phyloP scores from a whole-genome alignment of 2,888 invertebrate species.

The Melipona beecheii region DNA sequence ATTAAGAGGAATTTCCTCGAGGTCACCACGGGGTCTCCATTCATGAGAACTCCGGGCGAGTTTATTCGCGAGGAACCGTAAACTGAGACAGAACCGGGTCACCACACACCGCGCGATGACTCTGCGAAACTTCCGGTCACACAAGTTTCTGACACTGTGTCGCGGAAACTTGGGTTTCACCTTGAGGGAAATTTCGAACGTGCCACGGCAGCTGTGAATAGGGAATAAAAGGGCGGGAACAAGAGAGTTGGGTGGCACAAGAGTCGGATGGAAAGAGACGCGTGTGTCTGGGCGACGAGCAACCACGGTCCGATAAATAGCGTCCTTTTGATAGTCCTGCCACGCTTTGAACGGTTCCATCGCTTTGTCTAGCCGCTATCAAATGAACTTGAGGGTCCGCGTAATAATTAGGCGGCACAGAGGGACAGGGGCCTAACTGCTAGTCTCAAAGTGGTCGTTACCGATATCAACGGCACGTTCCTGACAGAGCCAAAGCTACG shows the following conservation, averaged over 20 bases:
- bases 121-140: conserved; percentile 60
- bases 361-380: conserved; percentile 52
- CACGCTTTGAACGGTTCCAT: conserved; percentile 52
- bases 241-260: not conserved
- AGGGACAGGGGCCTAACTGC: conserved; percentile 38
- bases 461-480: conserved; percentile 40
- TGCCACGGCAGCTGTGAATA: conserved; percentile 11
- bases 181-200: conserved; percentile 41
- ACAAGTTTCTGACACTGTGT: conserved; percentile 49
- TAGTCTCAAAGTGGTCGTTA: conserved; percentile 65
- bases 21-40: not conserved
- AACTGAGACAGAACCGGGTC: not conserved
- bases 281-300: conserved; percentile 31
- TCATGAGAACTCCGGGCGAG: not conserved
- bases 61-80: not conserved
- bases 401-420: conserved; percentile 68
- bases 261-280: conserved; percentile 14
- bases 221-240: conserved; percentile 20
- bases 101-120: not conserved
- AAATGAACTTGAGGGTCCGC: conserved; percentile 60
- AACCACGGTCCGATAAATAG: conserved; percentile 63
- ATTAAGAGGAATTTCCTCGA: not conserved
- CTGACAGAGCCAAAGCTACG: conserved; percentile 38
- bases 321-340: conserved; percentile 47
- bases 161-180: conserved; percentile 59